Base-by-base conservation (phyloP, 2,888 invertebrate genomes). In the Synergus gifuensis region DNA sequence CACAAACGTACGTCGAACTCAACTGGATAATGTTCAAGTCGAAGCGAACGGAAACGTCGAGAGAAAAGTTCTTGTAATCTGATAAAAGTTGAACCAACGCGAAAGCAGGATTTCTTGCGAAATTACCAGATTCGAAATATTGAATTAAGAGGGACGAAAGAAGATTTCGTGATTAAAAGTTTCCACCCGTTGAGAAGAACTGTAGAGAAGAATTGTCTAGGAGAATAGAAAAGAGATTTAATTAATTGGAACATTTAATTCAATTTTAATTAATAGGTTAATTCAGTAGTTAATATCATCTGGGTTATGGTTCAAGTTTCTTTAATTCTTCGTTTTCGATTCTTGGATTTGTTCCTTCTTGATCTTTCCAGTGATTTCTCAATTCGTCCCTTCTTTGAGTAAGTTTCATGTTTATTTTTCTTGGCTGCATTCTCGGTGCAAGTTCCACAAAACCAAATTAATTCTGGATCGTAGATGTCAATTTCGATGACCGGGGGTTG, bases 381-480 rank as follows among this genome's bases (percentile, higher is more conserved):
- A 9, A 69, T 5, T 69, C 44, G 11, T 18, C 3, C 2, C 4
- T 16, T 12, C 16, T 69, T 69, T 36, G 28, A 49, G 46, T 9
- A 49, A n/a, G 14, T 69, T 28, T 69, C 54, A n/a, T 49, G 9
- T n/a, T 69, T 28, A 2, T 18, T 49, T 36, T 49, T 14, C 14
- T 46, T 36, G 36, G 18, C 44, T 73, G 8, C n/a, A 62, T 69
- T 78, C 63, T 69, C 78, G 66, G 73, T 58, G 78, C 88, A 88
- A 22, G 81, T 84, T 14, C 76, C 80, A 78, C 90, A 90, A 5
- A 86, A 84, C 90, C 90, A 90, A 7, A 89, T 87, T 69, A 90
- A 84, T 77, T 89, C 82, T 2, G 88, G 88, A 80, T 90, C 88
- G 79, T 89, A 87, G 73, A 88, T 82, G 58, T 87, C 86, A 49